Percentiles rank a stretch among this genome's conserved stretches.
These are phyloP conservation scores for Zaprionus lineosus DNA, from an alignment of 2,888 invertebrate genomes.

Conservation along the genomic window DNA sequence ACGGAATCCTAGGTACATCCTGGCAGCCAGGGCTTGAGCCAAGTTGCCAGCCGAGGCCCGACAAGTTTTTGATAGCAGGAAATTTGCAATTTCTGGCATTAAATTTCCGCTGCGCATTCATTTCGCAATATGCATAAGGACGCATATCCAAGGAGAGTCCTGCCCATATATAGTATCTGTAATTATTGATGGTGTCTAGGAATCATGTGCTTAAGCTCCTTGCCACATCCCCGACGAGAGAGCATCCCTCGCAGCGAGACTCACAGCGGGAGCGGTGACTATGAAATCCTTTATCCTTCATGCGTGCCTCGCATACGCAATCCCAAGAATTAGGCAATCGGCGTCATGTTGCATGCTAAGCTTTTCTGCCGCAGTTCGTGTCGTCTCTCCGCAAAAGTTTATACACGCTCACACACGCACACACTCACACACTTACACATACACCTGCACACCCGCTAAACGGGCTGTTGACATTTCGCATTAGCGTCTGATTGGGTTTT, in stretches of 20 bases:
- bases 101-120: constrained; percentile 63
- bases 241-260: not conserved
- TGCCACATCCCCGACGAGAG: not conserved
- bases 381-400: not conserved
- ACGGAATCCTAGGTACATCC: constrained; percentile 1
- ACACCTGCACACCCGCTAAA: not conserved
- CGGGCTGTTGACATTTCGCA: no score
- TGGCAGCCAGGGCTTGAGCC: not conserved
- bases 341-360: constrained; percentile 26
- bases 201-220: constrained; percentile 51
- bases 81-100: constrained; percentile 73
- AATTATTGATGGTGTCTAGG: constrained; percentile 53
- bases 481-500: no score
- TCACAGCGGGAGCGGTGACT: not conserved
- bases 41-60: constrained; percentile 7
- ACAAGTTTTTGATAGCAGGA: constrained; percentile 67
- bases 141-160: constrained; percentile 5
- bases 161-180: constrained; percentile 26
- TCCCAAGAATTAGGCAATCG: constrained; percentile 18
- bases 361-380: constrained; percentile 1
- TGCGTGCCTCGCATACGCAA: constrained; percentile 36
- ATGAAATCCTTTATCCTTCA: not conserved
- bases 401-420: not conserved
- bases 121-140: constrained; percentile 25
- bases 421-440: not conserved